Evolutionary conservation across 1,140 invertebrate genomes (phyloP).

Genomic region (Andricus grossulariae): DNA sequence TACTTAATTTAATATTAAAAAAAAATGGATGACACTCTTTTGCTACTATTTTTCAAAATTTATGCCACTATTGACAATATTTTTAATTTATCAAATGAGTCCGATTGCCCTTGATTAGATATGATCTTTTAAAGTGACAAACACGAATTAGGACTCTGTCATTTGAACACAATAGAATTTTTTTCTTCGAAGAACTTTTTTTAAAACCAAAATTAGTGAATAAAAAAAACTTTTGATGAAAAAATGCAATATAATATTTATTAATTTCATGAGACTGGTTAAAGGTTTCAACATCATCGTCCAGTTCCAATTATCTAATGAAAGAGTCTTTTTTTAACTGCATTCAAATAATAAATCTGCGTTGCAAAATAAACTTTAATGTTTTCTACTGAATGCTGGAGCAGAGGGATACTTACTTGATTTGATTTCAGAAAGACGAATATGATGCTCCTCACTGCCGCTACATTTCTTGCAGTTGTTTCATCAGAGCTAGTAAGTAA

Average conservation of each 20-base stretch:
- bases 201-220: background rate
- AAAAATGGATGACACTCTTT: too few relatives aligned
- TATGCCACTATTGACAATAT: too few relatives aligned
- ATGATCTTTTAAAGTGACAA: too few relatives aligned
- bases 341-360: background rate
- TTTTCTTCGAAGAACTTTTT: too few relatives aligned
- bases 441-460: constrained; percentile 19
- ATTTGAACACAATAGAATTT: too few relatives aligned
- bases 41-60: too few relatives aligned
- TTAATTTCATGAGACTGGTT: background rate
- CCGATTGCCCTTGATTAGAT: too few relatives aligned
- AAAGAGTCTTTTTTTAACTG: background rate
- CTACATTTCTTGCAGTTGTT: constrained; percentile 6
- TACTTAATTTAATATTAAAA: too few relatives aligned
- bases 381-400: background rate
- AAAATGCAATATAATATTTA: background rate
- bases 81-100: too few relatives aligned
- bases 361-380: constrained; percentile 12
- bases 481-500: constrained; percentile 31
- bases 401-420: background rate
- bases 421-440: constrained; percentile 27
- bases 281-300: background rate
- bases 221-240: background rate
- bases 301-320: constrained; percentile 27
- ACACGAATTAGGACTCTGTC: too few relatives aligned